Evolutionary conservation across 2,797 vertebrate genomes (phyloP), one percentile per base, ranked within the genome.

Genomic region (Trematomus bernacchii): DNA sequence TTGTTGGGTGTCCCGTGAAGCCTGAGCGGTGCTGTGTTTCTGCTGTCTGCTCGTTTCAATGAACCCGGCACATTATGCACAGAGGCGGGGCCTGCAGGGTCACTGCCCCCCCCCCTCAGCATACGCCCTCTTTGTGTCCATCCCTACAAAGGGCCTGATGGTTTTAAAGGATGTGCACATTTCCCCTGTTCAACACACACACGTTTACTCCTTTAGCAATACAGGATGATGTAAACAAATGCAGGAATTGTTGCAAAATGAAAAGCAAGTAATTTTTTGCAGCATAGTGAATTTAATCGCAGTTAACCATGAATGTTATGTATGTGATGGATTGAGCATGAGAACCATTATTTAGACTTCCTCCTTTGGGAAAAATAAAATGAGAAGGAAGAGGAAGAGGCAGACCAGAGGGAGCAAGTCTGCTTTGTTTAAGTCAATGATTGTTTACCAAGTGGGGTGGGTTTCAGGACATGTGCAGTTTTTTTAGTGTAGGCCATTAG

Each of bases 31-130:
- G 75, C 71, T 23, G 69, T 40, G 66, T 62, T 57, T 65, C 71
- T 80, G 80, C 82, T 62, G 82, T 86, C 84, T 81, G 46, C 15
- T 77, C 65, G 33, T 85, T 86, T 92, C 88, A 92, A 84, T 86
- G 87, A 57, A 84, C 6, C 92, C 93, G 93, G 93, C 89, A 87
- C 65, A 93, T 93, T 92, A 92, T 91, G 87, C 90, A 54, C 19
- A n/a, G 81, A 13, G 93, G 93, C 71, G 91, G 91, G 51, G 91
- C 80, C 66, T 79, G 53, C 27, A 1, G 72, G 23, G 52, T 9
- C 42, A 6, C 42, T 12, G 53, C 1, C 77, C 78, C 37, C 70
- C 30, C 68, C 84, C 79, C 68, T 50, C 62, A 27, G 84, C 79
- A 89, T 58, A 89, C 93, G 89, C 92, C 89, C 90, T 90, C 80